Evolutionary conservation across 2,113 vertebrate species (phyloP).

Genomic region (Aegypius monachus): DNA sequence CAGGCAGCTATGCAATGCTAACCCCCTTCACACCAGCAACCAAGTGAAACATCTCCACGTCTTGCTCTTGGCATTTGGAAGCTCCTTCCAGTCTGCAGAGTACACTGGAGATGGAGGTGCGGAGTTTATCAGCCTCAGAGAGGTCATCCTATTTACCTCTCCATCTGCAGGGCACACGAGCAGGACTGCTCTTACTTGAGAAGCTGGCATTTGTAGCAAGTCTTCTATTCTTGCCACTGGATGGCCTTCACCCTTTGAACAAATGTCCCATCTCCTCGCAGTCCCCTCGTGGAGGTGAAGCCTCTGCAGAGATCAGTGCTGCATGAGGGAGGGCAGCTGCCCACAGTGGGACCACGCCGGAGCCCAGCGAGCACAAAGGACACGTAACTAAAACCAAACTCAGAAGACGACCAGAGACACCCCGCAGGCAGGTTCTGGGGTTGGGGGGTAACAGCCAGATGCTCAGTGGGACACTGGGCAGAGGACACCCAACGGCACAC

Average conservation of each 20-base stretch:
- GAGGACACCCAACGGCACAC: neutral
- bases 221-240: neutral
- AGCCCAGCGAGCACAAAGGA: neutral
- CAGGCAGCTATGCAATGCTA: neutral
- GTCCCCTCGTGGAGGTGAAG: neutral
- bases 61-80: neutral
- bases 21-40: neutral
- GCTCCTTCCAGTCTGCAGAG: neutral
- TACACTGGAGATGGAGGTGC: too few species aligned
- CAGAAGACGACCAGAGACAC: neutral
- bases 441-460: fast-evolving
- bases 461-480: neutral
- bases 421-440: neutral
- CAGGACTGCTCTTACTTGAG: neutral
- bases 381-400: neutral
- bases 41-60: neutral
- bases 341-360: fast-evolving
- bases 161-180: neutral
- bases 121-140: neutral
- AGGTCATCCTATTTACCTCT: neutral
- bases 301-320: neutral
- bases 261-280: neutral
- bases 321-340: neutral
- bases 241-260: neutral
- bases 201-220: neutral